These are phyloP conservation scores for Centroberyx gerrardi DNA, from an alignment of 2,797 vertebrate species.

Conservation along the genomic window DNA sequence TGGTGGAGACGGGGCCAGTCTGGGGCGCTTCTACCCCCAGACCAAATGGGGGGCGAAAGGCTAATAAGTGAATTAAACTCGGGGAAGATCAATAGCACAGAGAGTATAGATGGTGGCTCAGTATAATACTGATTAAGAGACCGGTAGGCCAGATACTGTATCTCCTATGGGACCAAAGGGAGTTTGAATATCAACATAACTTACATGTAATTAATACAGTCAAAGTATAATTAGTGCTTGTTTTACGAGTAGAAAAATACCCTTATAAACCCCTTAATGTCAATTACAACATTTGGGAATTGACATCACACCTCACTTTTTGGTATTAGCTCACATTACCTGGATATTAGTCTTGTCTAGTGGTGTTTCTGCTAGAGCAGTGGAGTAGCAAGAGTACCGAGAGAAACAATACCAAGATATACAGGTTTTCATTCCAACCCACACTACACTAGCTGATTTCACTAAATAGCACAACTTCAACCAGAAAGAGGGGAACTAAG, in stretches of 20 bases:
- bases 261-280: slow-evolving; percentile 8
- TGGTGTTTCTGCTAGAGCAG: no score
- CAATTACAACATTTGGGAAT: background rate
- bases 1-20: slow-evolving; percentile 43
- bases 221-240: slow-evolving; percentile 21
- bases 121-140: slow-evolving; percentile 48
- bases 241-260: slow-evolving; percentile 12
- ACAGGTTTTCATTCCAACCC: no score
- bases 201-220: background rate
- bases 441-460: no score
- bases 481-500: no score
- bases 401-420: no score
- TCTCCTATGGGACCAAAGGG: slow-evolving; percentile 18
- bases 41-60: slow-evolving; percentile 59
- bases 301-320: background rate
- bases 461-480: no score
- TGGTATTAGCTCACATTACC: background rate
- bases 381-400: no score
- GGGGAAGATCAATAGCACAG: slow-evolving; percentile 55
- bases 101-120: slow-evolving; percentile 37
- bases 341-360: background rate
- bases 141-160: slow-evolving; percentile 11
- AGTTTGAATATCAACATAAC: slow-evolving; percentile 31
- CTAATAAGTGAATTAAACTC: slow-evolving; percentile 57
- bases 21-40: slow-evolving; percentile 41